Evolutionary conservation across 2,797 vertebrate species (phyloP).

Genomic region (Schizothorax lantsangensis): DNA sequence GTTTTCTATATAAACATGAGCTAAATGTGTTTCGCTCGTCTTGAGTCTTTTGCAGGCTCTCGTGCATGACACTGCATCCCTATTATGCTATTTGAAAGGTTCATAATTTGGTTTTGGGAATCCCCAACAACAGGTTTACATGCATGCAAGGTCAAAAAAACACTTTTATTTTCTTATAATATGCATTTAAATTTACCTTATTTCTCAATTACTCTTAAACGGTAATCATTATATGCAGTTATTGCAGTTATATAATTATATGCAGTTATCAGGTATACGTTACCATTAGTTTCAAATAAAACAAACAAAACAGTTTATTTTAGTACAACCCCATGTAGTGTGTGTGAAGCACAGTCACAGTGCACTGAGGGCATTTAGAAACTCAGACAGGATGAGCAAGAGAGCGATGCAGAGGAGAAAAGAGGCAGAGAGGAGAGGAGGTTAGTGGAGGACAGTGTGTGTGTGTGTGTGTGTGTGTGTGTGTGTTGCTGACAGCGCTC

Average conservation of each 20-base stretch:
- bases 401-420: slow-evolving; percentile 23
- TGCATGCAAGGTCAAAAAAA: too few species aligned
- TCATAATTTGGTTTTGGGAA: neutral
- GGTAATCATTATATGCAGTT: neutral
- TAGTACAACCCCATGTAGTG: slow-evolving; percentile 7
- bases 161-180: too few species aligned
- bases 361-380: slow-evolving; percentile 1
- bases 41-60: too few species aligned
- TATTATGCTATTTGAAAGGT: neutral
- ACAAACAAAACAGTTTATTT: slow-evolving; percentile 15
- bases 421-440: slow-evolving; percentile 22
- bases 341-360: slow-evolving; percentile 15
- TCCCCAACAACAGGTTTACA: neutral
- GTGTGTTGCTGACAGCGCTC: slow-evolving; percentile 39
- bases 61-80: too few species aligned
- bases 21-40: too few species aligned
- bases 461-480: slow-evolving; percentile 17
- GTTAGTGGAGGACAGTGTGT: slow-evolving; percentile 19
- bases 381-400: slow-evolving; percentile 16
- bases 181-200: neutral
- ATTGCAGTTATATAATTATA: neutral
- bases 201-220: neutral
- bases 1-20: too few species aligned
- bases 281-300: neutral
- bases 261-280: neutral